phyloP scores from a whole-genome alignment of 2,888 invertebrate genomes.

The Drosophila limbata region DNA sequence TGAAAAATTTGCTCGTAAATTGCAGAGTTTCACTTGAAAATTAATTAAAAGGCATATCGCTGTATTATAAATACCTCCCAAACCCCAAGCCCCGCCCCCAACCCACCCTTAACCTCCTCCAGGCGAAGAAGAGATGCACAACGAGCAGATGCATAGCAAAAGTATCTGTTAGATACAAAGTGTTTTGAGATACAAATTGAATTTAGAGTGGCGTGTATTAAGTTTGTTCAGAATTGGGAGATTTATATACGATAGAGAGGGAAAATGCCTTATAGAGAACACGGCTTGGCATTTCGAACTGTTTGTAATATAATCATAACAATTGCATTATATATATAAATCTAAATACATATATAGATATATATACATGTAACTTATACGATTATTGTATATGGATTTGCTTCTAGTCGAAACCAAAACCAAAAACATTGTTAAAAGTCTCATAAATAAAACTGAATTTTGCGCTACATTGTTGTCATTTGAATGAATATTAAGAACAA shows the following conservation, averaged over 20 bases:
- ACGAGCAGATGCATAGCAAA: conserved; percentile 46
- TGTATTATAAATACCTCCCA: conserved; percentile 76
- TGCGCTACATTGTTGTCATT: conserved; percentile 74
- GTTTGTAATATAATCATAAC: conserved; percentile 69
- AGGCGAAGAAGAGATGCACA: conserved; percentile 43
- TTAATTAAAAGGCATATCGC: conserved; percentile 72
- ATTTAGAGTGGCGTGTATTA: conserved; percentile 14
- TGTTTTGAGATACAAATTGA: conserved; percentile 23
- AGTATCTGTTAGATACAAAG: conserved; percentile 31
- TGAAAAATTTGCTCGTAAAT: conserved; percentile 40
- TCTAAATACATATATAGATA: conserved; percentile 31
- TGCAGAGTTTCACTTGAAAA: conserved; percentile 61
- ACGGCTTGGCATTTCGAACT: conserved; percentile 60
- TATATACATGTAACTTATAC: conserved; percentile 27
- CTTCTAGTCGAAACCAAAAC: conserved; percentile 39
- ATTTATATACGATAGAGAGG: conserved; percentile 21
- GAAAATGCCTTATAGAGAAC: conserved; percentile 56
- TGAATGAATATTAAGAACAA: conserved; percentile 42
- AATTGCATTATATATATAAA: conserved; percentile 31
- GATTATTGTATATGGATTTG: conserved; percentile 53
- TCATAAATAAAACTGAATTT: conserved; percentile 51
- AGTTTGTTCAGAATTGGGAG: conserved; percentile 28
- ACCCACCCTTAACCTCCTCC: conserved; percentile 2
- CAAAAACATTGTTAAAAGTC: conserved; percentile 47
- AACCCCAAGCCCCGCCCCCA: conserved; percentile 11